These are phyloP conservation scores for Melanocharis versteri DNA, from an alignment of 2,113 vertebrate species.

Conservation along the genomic window DNA sequence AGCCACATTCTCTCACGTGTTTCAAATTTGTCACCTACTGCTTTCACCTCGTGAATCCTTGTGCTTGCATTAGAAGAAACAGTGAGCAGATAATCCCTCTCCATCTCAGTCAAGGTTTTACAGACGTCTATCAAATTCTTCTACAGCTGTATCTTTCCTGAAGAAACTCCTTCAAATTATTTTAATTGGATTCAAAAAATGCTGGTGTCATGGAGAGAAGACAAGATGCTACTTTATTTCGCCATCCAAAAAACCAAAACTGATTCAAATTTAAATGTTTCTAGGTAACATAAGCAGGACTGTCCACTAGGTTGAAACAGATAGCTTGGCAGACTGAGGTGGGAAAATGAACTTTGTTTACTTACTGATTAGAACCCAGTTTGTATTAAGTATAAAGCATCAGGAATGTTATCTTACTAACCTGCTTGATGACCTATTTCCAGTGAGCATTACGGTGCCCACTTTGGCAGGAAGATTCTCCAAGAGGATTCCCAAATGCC, in stretches of 20 bases:
- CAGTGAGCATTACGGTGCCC: background rate
- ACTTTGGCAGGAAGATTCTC: background rate
- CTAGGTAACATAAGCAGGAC: background rate
- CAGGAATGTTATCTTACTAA: background rate
- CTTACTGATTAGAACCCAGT: background rate
- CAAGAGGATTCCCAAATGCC: background rate
- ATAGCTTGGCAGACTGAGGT: background rate
- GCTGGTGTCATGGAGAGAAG: background rate
- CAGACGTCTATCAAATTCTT: background rate
- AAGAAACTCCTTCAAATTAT: background rate
- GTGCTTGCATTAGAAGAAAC: background rate
- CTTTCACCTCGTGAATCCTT: background rate
- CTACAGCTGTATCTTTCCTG: background rate
- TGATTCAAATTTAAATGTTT: background rate
- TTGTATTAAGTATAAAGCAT: background rate
- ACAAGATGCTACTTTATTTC: background rate
- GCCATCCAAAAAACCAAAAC: background rate
- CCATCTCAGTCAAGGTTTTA: background rate
- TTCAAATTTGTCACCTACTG: background rate
- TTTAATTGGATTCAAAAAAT: background rate
- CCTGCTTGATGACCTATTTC: background rate
- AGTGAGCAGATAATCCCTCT: background rate
- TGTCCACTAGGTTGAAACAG: background rate
- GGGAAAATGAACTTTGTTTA: background rate
- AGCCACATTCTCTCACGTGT: background rate